Evolutionary conservation across 2,113 vertebrate genomes (phyloP), one percentile per base, ranked within the genome.

Genomic region (Dunckerocampus dactyliophorus): DNA sequence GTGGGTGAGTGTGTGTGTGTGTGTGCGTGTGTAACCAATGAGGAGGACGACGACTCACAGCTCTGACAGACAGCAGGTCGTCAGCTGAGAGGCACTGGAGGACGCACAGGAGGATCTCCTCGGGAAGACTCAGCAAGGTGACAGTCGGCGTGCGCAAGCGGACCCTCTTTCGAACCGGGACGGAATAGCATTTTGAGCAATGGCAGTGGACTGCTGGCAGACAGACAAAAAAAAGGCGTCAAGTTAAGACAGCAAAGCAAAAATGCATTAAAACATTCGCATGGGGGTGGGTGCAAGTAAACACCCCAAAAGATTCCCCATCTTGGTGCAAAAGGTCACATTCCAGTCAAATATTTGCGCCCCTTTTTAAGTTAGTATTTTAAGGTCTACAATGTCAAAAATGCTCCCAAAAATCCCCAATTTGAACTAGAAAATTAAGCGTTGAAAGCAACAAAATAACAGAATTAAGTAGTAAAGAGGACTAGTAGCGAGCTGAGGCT

Each of bases 51-150:
- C 39, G 17, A 90, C 96, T 95, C 82, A 99, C 97, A 10, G 93
- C 92, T 92, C 95, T 87, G 79, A 98, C 74, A 0, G 94, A 91
- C 31, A 97, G 92, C 71, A 99, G 88, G 69, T 99, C 96, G 63
- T 92, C 91, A 10, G 94, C 94, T 37, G 95, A 93, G 20, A 99
- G 94, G 65, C 92, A 94, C 66, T 93, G 93, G 52, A 99, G 88
- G 34, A 99, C 89, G 28, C 91, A 98, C 12, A 99, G 92, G 45
- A 99, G 89, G 15, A 95, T 90, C 31, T 98, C 97, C 75, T 97
- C 94, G 0, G 96, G 97, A 7, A 99, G 91, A 34, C 87, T 93
- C 74, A 99, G 73, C 62, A 99, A 75, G 0, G 92, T 93, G 17
- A 95, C 75, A 49, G 87, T 83, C 15, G 90, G 84, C 3, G 90